Conservation (phyloP, 1,140 invertebrate genomes). For the Saccostrea glomerata region DNA sequence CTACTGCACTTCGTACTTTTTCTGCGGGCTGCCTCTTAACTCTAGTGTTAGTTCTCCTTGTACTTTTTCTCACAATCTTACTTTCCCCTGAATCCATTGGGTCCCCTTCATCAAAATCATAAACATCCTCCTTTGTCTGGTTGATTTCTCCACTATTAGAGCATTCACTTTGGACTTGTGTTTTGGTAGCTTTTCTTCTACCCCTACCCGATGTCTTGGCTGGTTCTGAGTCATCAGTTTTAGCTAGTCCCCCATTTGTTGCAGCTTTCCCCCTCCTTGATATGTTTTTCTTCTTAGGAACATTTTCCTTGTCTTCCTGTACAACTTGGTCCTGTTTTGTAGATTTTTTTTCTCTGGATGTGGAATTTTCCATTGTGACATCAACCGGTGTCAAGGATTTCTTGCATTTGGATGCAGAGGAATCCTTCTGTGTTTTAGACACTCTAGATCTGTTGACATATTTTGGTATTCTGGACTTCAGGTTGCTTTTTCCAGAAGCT, state of each 20-base stretch:
- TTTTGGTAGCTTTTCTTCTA: background rate
- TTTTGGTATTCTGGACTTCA: background rate
- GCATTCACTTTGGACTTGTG: background rate
- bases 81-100: background rate
- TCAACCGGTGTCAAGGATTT: background rate
- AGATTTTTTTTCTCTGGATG: background rate
- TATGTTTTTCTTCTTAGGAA: background rate
- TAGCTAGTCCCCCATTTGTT: background rate
- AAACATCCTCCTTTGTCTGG: background rate
- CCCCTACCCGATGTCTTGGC: background rate
- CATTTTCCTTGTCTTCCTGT: conserved; percentile 18
- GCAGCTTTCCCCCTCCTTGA: background rate
- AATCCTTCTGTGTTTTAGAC: background rate
- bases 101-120: conserved; percentile 15
- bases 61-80: background rate
- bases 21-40: conserved; percentile 18
- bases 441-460: background rate
- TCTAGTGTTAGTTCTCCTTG: background rate
- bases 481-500: background rate
- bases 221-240: background rate
- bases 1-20: background rate
- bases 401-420: background rate
- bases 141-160: background rate
- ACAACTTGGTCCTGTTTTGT: background rate
- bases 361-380: background rate